Conservation (phyloP, 2,888 invertebrate genomes). For the Drosophila infuscata region DNA sequence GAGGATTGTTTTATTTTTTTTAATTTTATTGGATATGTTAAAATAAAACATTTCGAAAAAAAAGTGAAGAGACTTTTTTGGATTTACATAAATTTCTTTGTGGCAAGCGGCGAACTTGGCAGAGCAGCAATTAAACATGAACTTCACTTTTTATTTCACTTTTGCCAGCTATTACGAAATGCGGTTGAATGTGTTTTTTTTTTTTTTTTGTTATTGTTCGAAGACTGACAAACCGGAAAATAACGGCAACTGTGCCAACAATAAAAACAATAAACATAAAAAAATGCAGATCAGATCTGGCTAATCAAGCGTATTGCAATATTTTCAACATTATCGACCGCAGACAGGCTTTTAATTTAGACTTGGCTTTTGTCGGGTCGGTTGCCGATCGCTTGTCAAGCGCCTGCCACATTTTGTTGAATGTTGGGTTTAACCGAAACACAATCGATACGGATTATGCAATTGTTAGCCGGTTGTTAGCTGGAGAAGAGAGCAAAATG, state of each 20-base stretch:
- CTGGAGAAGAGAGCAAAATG: background rate
- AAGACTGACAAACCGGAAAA: slow-evolving; percentile 72
- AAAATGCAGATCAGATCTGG: slow-evolving; percentile 53
- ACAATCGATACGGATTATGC: slow-evolving; percentile 67
- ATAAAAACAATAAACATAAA: slow-evolving; percentile 33
- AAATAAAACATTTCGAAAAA: slow-evolving; percentile 28
- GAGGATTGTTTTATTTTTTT: slow-evolving; percentile 38
- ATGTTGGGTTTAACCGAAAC: slow-evolving; percentile 63
- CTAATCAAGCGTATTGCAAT: slow-evolving; percentile 64
- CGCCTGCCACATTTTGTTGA: slow-evolving; percentile 51
- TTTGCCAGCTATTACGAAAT: slow-evolving; percentile 73
- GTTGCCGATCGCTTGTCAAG: slow-evolving; percentile 43
- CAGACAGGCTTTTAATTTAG: slow-evolving; percentile 67
- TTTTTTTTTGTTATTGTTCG: slow-evolving; percentile 13
- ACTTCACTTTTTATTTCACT: slow-evolving; percentile 71
- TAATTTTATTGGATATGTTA: slow-evolving; percentile 66
- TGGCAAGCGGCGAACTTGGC: slow-evolving; percentile 49
- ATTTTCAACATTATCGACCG: slow-evolving; percentile 55
- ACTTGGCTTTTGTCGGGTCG: slow-evolving; percentile 46
- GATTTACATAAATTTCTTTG: slow-evolving; percentile 76
- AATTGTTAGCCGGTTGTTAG: slow-evolving; percentile 44
- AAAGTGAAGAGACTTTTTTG: slow-evolving; percentile 30
- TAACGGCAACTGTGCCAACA: slow-evolving; percentile 76
- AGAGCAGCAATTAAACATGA: slow-evolving; percentile 81
- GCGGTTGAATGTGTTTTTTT: slow-evolving; percentile 17